Base-by-base conservation (phyloP, 1,140 invertebrate species). In the Drosophila miranda region DNA sequence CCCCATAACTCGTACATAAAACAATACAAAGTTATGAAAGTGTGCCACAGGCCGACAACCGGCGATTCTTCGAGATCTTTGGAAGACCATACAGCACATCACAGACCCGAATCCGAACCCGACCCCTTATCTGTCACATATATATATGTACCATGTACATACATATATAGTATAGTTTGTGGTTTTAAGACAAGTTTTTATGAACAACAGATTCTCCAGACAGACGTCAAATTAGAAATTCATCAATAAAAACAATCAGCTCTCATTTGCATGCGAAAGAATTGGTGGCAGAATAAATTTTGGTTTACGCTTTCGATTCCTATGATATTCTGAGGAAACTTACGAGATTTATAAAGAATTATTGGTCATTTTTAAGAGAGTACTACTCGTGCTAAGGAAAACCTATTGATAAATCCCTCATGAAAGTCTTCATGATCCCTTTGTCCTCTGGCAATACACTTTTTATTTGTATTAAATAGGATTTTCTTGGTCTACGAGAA, bases 21-120 rank as follows among this genome's bases (percentile, higher is more conserved):
- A 53, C 60, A 67, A 75, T 62, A 76, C 62, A 80, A 72, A 58
- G 53, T 76, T 57, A 67, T 61, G 58, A 71, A 81, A 86, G 76
- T 84, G 76, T 84, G 80, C 75, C 79, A 67, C 67, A 56, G 45
- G 60, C 49, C 55, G 48, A 13, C 34, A 38, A 56, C 21, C 34
- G 55, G 50, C 64, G 56, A 58, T 41, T 30, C 46, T 51, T 34
- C 14, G 6, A 8, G 53, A 16, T 28, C 56, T 41, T 56, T 2
- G 6, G 28, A 38, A 48, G 7, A 14, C 21, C 23, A 9, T 23
- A 42, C 52, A 53, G 19, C 16, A 54, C n/a, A 19, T 1, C 19
- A 19, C n/a, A 51, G 7, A 9, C 8, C 30, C 8, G 2, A 58
- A 19, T 19, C 19, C 19, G 19, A 19, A 19, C 19, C 19, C 19